A percentile compares a stretch with the other conserved stretches of the same genome.
Evolutionary conservation across 2,888 invertebrate species (phyloP).

Genomic region (Drosophila mayaguana): DNA sequence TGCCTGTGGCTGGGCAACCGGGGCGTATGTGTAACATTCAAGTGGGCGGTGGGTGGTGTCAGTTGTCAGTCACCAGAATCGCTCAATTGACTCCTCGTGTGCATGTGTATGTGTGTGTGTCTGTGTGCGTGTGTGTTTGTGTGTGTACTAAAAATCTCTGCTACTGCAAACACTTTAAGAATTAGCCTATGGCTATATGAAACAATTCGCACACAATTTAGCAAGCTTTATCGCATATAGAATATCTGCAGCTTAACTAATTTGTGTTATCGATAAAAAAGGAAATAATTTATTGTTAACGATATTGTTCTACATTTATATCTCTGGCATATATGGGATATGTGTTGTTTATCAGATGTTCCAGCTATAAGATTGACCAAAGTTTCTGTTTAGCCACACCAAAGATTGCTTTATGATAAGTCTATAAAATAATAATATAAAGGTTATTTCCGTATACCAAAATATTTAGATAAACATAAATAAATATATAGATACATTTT

Average conservation of each 20-base stretch:
- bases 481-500: too few species aligned
- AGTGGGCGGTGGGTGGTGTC: slow-evolving; percentile 42
- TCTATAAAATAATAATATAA: background rate
- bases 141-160: slow-evolving; percentile 19
- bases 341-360: background rate
- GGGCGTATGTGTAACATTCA: slow-evolving; percentile 57
- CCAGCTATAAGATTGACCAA: too few species aligned
- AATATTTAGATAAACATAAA: background rate
- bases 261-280: slow-evolving; percentile 5
- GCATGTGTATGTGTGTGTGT: slow-evolving; percentile 13
- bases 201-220: slow-evolving; percentile 4
- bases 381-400: too few species aligned
- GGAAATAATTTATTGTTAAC: background rate
- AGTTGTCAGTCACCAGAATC: slow-evolving; percentile 48
- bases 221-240: slow-evolving; percentile 11
- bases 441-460: background rate
- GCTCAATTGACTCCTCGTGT: slow-evolving; percentile 43
- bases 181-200: slow-evolving; percentile 2
- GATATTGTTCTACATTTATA: background rate
- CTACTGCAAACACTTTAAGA: slow-evolving; percentile 18
- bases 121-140: slow-evolving; percentile 1
- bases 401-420: too few species aligned
- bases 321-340: background rate
- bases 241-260: slow-evolving; percentile 14
- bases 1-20: slow-evolving; percentile 25